Evolutionary conservation across 2,888 invertebrate species (phyloP).

Genomic region (Dryobota labecula): DNA sequence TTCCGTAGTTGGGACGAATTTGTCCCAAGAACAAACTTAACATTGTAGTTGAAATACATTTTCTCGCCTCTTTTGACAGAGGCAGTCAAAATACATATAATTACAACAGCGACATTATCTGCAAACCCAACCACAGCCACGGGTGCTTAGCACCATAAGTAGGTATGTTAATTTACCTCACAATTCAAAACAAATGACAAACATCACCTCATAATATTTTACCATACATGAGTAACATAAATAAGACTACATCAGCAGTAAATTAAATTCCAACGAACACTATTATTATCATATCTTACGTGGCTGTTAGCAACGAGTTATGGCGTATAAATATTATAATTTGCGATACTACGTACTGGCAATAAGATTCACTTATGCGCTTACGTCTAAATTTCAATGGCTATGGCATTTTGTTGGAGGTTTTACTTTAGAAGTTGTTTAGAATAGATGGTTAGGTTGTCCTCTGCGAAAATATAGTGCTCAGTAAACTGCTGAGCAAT

Average conservation of each 20-base stretch:
- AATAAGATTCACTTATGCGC: conserved; percentile 66
- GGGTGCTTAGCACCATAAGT: too few species aligned
- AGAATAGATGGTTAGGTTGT: conserved; percentile 39
- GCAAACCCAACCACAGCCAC: too few species aligned
- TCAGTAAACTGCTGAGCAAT: background rate
- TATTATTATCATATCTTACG: conserved; percentile 56
- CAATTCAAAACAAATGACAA: conserved; percentile 39
- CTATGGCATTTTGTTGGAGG: conserved; percentile 46
- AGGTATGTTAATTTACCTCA: background rate
- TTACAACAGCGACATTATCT: too few species aligned
- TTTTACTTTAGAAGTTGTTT: conserved; percentile 40
- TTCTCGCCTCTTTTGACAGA: too few species aligned
- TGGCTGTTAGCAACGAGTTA: conserved; percentile 56
- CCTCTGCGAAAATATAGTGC: conserved; percentile 32
- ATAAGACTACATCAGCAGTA: conserved; percentile 45
- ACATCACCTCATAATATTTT: conserved; percentile 12
- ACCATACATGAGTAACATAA: conserved; percentile 25
- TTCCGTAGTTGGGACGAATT: too few species aligned
- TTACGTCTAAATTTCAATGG: conserved; percentile 67
- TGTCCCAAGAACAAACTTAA: too few species aligned
- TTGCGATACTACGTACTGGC: conserved; percentile 46
- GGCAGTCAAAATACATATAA: too few species aligned
- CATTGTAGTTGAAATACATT: too few species aligned
- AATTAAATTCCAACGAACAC: conserved; percentile 49
- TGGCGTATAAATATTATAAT: conserved; percentile 64